These are phyloP conservation scores for Microcaecilia unicolor DNA, from an alignment of 2,797 vertebrate species.

Conservation along the genomic window DNA sequence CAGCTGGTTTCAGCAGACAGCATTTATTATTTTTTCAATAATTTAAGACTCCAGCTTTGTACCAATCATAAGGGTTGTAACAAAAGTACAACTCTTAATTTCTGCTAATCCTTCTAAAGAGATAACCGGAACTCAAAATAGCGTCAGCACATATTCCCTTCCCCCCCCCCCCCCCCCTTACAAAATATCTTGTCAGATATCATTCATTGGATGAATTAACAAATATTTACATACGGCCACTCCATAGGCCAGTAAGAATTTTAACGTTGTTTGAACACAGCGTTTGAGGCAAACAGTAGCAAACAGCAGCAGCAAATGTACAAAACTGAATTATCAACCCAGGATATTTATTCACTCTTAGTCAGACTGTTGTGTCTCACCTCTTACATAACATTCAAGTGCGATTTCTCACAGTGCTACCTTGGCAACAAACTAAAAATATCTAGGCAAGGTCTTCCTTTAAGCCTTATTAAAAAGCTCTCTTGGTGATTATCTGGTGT, in stretches of 20 bases:
- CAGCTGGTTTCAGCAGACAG: constrained; percentile 66
- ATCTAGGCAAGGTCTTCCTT: constrained; percentile 60
- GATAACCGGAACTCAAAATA: constrained; percentile 61
- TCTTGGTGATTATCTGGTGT: constrained; percentile 54
- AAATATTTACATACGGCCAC: constrained; percentile 83
- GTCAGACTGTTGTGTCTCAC: constrained; percentile 60
- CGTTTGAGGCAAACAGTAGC: constrained; percentile 79
- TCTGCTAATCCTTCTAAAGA: constrained; percentile 74
- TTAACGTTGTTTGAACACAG: constrained; percentile 68
- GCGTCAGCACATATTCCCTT: constrained; percentile 56
- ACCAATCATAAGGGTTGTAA: constrained; percentile 78
- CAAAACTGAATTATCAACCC: constrained; percentile 42
- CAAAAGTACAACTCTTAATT: constrained; percentile 83
- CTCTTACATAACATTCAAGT: constrained; percentile 66
- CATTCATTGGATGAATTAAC: constrained; percentile 60
- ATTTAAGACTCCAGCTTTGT: constrained; percentile 91
- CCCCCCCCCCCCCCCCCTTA: constrained; percentile 77
- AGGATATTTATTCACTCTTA: constrained; percentile 42
- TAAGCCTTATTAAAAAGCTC: constrained; percentile 59
- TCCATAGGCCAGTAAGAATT: constrained; percentile 62
- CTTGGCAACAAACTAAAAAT: constrained; percentile 75
- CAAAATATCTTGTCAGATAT: constrained; percentile 86
- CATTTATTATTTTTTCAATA: constrained; percentile 88
- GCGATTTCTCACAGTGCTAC: constrained; percentile 67
- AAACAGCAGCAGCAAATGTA: constrained; percentile 73